Conservation (phyloP, 2,888 invertebrate genomes). For the Hydriomena furcata region DNA sequence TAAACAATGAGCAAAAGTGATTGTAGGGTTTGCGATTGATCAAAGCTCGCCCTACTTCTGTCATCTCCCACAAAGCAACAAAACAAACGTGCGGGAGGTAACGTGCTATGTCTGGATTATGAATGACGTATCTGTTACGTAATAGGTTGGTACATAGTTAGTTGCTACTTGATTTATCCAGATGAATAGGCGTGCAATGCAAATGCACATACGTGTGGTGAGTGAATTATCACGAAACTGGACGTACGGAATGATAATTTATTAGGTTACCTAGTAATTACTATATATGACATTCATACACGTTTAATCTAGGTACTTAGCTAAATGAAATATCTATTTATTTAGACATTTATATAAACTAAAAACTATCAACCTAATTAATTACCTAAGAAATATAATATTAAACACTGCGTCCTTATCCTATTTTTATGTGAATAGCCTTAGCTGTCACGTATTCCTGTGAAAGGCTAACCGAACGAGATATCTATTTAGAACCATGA, state of each 20-base stretch:
- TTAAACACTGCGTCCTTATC: too few species aligned
- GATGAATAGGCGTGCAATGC: slow-evolving; percentile 2
- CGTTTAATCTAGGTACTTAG: too few species aligned
- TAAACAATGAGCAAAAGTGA: slow-evolving; percentile 1
- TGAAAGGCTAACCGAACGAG: too few species aligned
- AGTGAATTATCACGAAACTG: neutral
- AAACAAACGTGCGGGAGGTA: slow-evolving; percentile 21
- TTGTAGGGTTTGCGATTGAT: slow-evolving; percentile 27
- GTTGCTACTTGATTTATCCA: neutral
- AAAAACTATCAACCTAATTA: too few species aligned
- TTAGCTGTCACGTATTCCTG: too few species aligned
- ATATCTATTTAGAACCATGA: too few species aligned
- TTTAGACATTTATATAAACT: too few species aligned
- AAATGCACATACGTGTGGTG: neutral
- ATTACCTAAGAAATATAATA: too few species aligned
- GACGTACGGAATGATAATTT: neutral
- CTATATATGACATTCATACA: too few species aligned
- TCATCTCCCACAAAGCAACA: slow-evolving; percentile 31
- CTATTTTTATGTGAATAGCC: too few species aligned
- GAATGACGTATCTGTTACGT: slow-evolving; percentile 18
- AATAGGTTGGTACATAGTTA: neutral
- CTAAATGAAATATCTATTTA: too few species aligned
- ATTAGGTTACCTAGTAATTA: too few species aligned
- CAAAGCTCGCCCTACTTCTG: slow-evolving; percentile 34
- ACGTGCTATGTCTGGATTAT: slow-evolving; percentile 13